phyloP scores from a whole-genome alignment of 2,888 invertebrate genomes.

The Hartigia nigra region DNA sequence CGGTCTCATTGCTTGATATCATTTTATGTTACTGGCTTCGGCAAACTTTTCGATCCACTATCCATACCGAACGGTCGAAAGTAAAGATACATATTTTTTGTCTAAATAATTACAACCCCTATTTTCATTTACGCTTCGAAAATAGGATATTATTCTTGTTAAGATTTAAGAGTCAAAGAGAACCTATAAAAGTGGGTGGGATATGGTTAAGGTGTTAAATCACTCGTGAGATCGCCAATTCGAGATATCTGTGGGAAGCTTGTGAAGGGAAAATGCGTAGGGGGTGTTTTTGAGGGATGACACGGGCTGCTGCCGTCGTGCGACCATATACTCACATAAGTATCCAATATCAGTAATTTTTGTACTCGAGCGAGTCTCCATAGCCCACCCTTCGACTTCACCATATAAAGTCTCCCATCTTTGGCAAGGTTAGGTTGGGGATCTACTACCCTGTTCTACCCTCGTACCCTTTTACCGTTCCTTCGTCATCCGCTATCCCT shows the following conservation, averaged over 20 bases:
- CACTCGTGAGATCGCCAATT: not conserved
- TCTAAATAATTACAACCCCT: not conserved
- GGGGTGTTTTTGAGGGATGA: not conserved
- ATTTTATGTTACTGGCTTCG: not conserved
- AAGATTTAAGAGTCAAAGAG: not conserved
- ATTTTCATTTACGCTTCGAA: not conserved
- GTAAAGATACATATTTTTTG: not conserved
- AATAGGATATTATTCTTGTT: not conserved
- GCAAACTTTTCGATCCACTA: not conserved
- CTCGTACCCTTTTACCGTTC: not conserved
- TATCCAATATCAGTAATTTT: conserved; percentile 51
- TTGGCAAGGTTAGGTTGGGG: conserved; percentile 29
- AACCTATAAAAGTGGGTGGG: not conserved
- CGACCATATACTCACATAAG: conserved; percentile 1
- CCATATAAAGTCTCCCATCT: conserved; percentile 25
- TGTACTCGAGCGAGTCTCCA: conserved; percentile 22
- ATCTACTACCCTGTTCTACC: conserved; percentile 8
- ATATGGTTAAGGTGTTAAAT: not conserved
- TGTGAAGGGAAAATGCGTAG: not conserved
- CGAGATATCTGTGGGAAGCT: not conserved
- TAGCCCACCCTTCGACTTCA: not conserved
- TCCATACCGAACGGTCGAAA: not conserved
- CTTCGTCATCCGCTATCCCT: not conserved
- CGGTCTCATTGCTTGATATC: not conserved
- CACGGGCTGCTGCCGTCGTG: not conserved